Base-by-base conservation (phyloP, 2,113 vertebrate genomes). In the Apaloderma vittatum region DNA sequence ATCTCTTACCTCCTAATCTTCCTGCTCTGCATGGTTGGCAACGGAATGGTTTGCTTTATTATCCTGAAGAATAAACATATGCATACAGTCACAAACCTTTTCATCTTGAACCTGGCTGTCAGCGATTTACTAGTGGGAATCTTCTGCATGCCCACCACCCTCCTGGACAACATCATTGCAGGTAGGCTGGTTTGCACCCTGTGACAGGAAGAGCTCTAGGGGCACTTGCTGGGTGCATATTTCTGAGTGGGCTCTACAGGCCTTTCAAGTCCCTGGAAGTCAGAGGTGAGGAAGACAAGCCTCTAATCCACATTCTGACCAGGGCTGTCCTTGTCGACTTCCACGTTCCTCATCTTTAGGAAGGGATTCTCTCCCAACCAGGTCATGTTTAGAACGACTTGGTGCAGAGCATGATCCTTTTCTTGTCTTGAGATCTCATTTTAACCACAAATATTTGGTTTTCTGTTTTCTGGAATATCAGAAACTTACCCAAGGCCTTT, bases 101-200 rank as follows among this genome's bases (percentile, higher is more conserved):
- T 99, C 97, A 99, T 99, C 93, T 95, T 99, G 45, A 99, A 99
- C 95, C 98, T 99, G 27, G 99, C 99, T 0, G 96, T 99, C 90
- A 99, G 99, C 2, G 99, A 99, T 95, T 96, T 99, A 36, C 98
- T 99, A 48, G 98, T 99, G 83, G 99, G 99, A n/a, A 98, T 99
- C 94, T 99, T 99, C 98, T 99, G 99, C 87, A 99, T 99, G 99
- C 99, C 99, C 62, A 99, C 98, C n/a, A 99, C 99, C 0, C 98
- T 99, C 26, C 97, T 99, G 72, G 99, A 99, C 96, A 99, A 99
- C 97, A 99, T 99, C 36, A 99, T 99, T 74, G 99, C 99, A 98
- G 99, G 99, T 99, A 96, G 92, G 98, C 85, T 34, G 72, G 54
- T 20, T 37, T 0, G 0, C 40, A 20, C 17, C 12, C 2, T 0